Evolutionary conservation across 2,888 invertebrate species (phyloP).

Genomic region (Eledona agricola): DNA sequence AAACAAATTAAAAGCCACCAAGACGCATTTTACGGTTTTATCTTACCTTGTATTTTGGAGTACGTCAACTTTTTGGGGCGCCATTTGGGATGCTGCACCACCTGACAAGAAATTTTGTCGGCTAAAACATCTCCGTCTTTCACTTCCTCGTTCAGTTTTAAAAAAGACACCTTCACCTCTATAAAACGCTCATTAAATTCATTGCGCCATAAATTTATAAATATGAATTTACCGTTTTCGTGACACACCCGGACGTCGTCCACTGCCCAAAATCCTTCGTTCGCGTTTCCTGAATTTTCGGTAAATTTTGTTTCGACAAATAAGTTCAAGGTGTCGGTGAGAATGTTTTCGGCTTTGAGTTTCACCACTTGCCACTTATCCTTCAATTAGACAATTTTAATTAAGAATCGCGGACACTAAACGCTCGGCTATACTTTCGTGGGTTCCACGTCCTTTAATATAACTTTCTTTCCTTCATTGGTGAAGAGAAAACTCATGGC

Average conservation of each 20-base stretch:
- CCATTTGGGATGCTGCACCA: conserved; percentile 51
- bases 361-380: conserved; percentile 54
- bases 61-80: conserved; percentile 48
- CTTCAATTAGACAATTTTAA: conserved; percentile 40
- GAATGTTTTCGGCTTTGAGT: conserved; percentile 52
- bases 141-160: conserved; percentile 43
- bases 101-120: conserved; percentile 48
- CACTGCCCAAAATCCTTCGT: conserved; percentile 56
- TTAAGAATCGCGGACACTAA: neutral
- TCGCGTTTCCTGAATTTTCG: conserved; percentile 36
- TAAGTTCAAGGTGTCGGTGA: conserved; percentile 49
- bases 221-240: conserved; percentile 52
- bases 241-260: conserved; percentile 56
- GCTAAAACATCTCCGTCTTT: conserved; percentile 36
- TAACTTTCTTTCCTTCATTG: conserved; percentile 38
- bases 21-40: neutral
- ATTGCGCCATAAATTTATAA: conserved; percentile 6
- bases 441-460: conserved; percentile 45
- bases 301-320: conserved; percentile 54
- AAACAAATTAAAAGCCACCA: conserved; percentile 4
- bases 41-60: conserved; percentile 48
- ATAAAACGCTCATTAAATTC: conserved; percentile 30
- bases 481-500: conserved; percentile 52
- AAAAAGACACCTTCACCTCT: conserved; percentile 52
- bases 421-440: conserved; percentile 31